phyloP scores from a whole-genome alignment of 2,797 vertebrate species.

The Myotis planiceps region DNA sequence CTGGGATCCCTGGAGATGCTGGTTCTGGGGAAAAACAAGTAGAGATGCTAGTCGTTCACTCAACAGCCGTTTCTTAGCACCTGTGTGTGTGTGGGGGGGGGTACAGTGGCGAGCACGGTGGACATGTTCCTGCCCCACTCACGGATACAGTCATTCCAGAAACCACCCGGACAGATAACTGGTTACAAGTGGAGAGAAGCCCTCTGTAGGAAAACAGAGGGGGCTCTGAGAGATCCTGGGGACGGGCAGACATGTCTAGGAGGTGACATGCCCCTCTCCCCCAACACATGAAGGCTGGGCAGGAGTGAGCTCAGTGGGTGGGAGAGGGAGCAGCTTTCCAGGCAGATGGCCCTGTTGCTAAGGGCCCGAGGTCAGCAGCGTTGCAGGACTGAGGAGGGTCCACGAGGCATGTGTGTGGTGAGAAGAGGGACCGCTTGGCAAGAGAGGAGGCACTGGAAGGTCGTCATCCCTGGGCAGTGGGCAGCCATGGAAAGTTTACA shows the following conservation, averaged over 20 bases:
- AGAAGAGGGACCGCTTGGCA: not conserved
- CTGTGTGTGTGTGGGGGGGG: not conserved
- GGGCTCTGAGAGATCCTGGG: not conserved
- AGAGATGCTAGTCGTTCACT: not conserved
- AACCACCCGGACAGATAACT: not conserved
- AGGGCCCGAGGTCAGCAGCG: not conserved
- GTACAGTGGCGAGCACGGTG: accelerated
- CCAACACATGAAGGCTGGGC: not conserved
- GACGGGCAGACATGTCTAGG: not conserved
- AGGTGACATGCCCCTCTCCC: not conserved
- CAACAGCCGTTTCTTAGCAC: not conserved
- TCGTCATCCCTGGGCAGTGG: not conserved
- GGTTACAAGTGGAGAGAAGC: not conserved
- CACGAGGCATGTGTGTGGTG: accelerated
- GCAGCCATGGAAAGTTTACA: not conserved
- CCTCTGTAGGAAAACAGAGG: not conserved
- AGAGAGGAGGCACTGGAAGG: not conserved
- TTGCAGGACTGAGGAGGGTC: not conserved
- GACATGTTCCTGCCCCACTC: not conserved
- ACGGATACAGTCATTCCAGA: not conserved
- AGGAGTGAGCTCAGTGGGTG: not conserved
- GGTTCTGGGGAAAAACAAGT: not conserved
- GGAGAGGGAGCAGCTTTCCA: not conserved
- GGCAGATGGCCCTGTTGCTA: not conserved
- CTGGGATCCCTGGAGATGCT: not conserved